These are phyloP conservation scores for Volucella inflata DNA, from an alignment of 2,888 invertebrate species.

Conservation along the genomic window DNA sequence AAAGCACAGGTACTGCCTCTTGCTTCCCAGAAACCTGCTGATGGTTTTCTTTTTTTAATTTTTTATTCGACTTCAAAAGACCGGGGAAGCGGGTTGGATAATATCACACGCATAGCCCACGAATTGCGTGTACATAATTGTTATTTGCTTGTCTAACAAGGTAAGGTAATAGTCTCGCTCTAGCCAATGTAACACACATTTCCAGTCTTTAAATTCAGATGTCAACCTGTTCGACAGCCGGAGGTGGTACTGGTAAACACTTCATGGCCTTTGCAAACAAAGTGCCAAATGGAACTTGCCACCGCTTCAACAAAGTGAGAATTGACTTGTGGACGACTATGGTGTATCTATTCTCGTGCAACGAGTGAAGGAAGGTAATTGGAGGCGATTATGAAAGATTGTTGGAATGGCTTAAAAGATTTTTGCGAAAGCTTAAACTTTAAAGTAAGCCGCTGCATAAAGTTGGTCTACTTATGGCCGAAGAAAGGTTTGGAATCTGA, in stretches of 20 bases:
- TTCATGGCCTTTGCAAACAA: not conserved
- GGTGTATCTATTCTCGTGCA: too few species aligned
- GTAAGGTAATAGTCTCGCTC: conserved; percentile 28
- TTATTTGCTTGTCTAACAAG: conserved; percentile 59
- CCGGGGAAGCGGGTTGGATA: conserved; percentile 12
- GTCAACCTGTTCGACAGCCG: conserved; percentile 23
- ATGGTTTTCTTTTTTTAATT: conserved; percentile 34
- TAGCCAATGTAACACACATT: conserved; percentile 38
- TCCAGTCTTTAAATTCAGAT: conserved; percentile 31
- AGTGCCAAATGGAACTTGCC: not conserved
- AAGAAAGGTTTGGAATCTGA: too few species aligned
- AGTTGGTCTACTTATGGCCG: too few species aligned
- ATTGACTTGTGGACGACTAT: too few species aligned
- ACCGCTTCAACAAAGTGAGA: not conserved
- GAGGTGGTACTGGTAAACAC: conserved; percentile 8
- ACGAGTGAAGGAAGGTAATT: too few species aligned
- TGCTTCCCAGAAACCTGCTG: conserved; percentile 26
- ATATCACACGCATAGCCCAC: conserved; percentile 57
- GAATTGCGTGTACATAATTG: conserved; percentile 57
- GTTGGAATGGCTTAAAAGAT: too few species aligned
- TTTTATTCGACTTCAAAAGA: conserved; percentile 1
- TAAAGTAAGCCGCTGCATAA: too few species aligned
- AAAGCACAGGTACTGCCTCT: conserved; percentile 26
- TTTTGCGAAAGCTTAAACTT: too few species aligned
- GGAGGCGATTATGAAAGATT: too few species aligned